Evolutionary conservation across 2,888 invertebrate species (phyloP), one percentile per base, ranked within the genome.

Genomic region (Ectemnius continuus): DNA sequence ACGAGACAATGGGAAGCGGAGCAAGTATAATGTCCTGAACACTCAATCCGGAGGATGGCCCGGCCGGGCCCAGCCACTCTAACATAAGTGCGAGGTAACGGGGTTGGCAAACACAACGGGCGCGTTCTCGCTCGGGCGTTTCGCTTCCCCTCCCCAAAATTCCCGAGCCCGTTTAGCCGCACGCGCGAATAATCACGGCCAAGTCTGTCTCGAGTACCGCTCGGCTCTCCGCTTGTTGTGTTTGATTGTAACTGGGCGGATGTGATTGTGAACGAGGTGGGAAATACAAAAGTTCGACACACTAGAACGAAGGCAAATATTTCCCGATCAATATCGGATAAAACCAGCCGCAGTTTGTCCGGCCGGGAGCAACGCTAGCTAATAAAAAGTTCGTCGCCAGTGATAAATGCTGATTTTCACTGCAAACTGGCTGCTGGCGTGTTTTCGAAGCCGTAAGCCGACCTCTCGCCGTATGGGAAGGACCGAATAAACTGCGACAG

Each of bases 321-420:
- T 52, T 6, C 2, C 16, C 52, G 52, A 52, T 52, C 52, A 14
- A 52, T 52, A 52, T 52, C 52, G 52, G 16, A 52, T 52, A 6
- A 14, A 52, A 52, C 52, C 5, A 16, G 52, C 16, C 52, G 16
- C 52, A 52, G 52, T 52, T 52, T 52, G 52, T 16, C 16, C 14
- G 52, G 16, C n/a, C 6, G 0, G 16, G 52, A 52, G 52, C 16
- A 52, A 52, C 52, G 52, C 4, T 52, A 11, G 52, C 52, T 16
- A 52, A 52, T 52, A 52, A 52, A 52, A 52, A 52, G 52, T 52
- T 52, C 5, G 52, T 36, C 36, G 36, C 36, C 36, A 36, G 36
- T 36, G 36, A 36, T 36, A 36, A 36, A 36, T 36, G 36, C 36
- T 36, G 36, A 36, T 36, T 36, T 36, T 11, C 36, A 4, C 36